Evolutionary conservation across 2,797 vertebrate genomes (phyloP).

Genomic region (Ptychobarbus kaznakovi): DNA sequence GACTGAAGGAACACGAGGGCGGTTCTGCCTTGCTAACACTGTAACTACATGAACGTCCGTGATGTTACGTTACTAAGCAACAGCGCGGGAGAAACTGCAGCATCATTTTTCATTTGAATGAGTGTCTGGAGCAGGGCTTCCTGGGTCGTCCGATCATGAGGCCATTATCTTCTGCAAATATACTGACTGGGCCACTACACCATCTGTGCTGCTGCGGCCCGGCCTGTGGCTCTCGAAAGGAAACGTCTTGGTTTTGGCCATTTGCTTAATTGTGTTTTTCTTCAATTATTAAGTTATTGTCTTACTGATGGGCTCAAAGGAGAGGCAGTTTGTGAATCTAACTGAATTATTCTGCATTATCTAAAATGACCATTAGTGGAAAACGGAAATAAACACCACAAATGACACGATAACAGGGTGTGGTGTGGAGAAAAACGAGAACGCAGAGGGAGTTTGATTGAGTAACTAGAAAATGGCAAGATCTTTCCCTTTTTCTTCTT

Average conservation of each 20-base stretch:
- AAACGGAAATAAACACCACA: constrained; percentile 33
- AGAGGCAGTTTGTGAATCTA: constrained; percentile 20
- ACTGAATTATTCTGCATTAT: constrained; percentile 37
- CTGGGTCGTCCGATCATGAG: constrained; percentile 59
- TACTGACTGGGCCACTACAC: background rate
- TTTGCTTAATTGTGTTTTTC: constrained; percentile 43
- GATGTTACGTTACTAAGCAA: constrained; percentile 79
- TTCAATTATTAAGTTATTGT: constrained; percentile 32
- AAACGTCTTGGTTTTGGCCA: constrained; percentile 8
- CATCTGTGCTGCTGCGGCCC: constrained; percentile 6
- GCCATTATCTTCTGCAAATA: constrained; percentile 33
- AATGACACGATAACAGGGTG: constrained; percentile 14
- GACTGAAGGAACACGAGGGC: constrained; percentile 32
- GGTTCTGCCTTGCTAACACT: constrained; percentile 51
- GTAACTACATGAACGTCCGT: constrained; percentile 42
- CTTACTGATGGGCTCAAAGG: constrained; percentile 34
- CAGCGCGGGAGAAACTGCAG: constrained; percentile 71
- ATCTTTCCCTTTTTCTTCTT: background rate
- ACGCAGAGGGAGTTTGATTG: background rate
- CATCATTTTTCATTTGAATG: constrained; percentile 74
- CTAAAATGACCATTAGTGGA: constrained; percentile 41
- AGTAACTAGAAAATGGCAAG: constrained; percentile 13
- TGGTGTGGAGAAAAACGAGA: constrained; percentile 18
- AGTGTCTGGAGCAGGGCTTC: constrained; percentile 63
- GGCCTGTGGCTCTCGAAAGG: background rate